phyloP scores from a whole-genome alignment of 2,888 invertebrate genomes.

The Heliconius cydno region DNA sequence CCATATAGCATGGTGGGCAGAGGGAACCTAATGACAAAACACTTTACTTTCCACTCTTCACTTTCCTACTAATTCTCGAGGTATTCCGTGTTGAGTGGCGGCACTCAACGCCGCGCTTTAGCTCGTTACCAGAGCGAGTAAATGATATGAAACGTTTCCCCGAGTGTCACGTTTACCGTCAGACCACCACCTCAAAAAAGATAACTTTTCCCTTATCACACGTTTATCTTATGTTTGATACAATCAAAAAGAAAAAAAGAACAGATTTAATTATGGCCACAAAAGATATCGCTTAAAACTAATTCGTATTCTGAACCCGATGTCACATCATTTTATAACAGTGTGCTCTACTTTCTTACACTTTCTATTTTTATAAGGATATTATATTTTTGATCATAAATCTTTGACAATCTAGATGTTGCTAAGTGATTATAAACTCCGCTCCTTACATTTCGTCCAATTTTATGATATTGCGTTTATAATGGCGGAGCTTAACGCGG shows the following conservation, averaged over 20 bases:
- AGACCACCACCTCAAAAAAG: background rate
- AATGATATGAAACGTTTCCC: background rate
- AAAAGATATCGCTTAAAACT: conserved; percentile 29
- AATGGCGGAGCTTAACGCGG: background rate
- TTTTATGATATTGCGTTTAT: background rate
- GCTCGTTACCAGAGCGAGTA: too few relatives aligned
- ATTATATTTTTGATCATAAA: background rate
- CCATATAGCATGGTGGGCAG: too few relatives aligned
- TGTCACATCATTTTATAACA: conserved; percentile 43
- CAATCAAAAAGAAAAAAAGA: background rate
- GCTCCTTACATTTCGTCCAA: background rate
- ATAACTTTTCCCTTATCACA: background rate
- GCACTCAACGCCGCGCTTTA: too few relatives aligned
- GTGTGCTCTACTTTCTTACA: conserved; percentile 48
- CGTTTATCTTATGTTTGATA: background rate
- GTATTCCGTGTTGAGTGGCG: too few relatives aligned
- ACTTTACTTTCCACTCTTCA: too few relatives aligned
- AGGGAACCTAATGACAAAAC: too few relatives aligned
- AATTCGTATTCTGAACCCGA: conserved; percentile 49
- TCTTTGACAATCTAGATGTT: background rate
- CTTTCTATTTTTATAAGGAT: conserved; percentile 44
- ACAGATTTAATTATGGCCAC: conserved; percentile 1
- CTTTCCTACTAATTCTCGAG: too few relatives aligned
- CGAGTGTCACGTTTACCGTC: background rate
- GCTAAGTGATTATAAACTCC: background rate